phyloP scores from a whole-genome alignment of 2,113 vertebrate species.

The Tychaedon coryphoeus region DNA sequence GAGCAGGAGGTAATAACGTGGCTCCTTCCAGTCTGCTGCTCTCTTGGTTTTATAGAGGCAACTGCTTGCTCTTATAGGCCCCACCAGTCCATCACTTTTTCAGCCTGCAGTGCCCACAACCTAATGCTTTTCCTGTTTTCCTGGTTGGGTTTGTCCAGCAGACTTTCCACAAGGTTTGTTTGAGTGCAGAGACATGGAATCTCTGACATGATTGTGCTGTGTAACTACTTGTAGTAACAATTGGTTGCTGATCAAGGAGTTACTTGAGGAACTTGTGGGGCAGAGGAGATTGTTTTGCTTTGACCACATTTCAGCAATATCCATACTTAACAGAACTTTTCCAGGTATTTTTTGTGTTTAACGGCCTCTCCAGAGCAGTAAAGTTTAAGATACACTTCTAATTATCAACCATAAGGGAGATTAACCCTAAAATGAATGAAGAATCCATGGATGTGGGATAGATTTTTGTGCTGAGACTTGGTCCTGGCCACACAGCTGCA shows the following conservation, averaged over 20 bases:
- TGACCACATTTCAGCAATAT: not conserved
- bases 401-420: not conserved
- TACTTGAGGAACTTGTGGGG: not conserved
- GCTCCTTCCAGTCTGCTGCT: conserved; percentile 24
- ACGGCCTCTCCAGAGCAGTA: not conserved
- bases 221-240: not conserved
- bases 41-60: not conserved
- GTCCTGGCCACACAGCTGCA: not conserved
- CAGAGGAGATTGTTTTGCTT: not conserved
- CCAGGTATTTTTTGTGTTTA: not conserved
- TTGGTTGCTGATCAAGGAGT: not conserved
- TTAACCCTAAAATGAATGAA: not conserved
- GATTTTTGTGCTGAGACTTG: not conserved
- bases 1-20: not conserved
- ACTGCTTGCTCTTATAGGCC: not conserved
- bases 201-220: rapidly evolving
- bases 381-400: not conserved
- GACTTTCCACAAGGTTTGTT: not conserved
- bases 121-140: not conserved
- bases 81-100: not conserved
- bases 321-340: not conserved
- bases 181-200: not conserved
- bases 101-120: not conserved
- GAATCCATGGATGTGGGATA: not conserved
- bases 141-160: not conserved